Evolutionary conservation across 2,113 vertebrate species (phyloP).

Genomic region (Hippolais icterina): DNA sequence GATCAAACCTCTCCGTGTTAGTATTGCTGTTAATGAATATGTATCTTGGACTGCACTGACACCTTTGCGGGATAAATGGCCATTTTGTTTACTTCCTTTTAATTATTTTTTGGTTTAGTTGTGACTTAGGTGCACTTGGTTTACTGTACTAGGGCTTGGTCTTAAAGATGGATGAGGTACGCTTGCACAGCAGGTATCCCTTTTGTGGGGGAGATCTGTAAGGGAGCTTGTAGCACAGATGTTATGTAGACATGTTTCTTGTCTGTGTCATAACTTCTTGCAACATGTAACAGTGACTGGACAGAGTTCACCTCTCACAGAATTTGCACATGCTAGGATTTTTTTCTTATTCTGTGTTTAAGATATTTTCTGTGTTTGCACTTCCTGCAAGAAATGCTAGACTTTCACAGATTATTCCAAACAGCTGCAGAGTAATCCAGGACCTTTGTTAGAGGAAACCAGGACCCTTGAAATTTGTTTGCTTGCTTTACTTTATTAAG

Average conservation of each 20-base stretch:
- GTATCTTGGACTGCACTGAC: not conserved
- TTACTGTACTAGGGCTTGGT: not conserved
- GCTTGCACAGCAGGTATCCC: not conserved
- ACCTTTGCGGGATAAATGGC: not conserved
- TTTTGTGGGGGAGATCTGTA: not conserved
- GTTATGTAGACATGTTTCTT: not conserved
- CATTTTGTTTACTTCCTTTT: not conserved
- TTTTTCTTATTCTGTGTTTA: not conserved
- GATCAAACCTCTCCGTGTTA: not conserved
- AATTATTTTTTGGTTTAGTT: not conserved
- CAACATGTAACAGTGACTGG: not conserved
- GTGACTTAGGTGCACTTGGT: not conserved
- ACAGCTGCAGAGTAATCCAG: not conserved
- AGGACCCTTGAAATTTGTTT: not conserved
- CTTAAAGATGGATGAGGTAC: not conserved
- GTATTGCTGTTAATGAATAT: not conserved
- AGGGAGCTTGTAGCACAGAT: not conserved
- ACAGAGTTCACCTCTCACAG: conserved; percentile 13
- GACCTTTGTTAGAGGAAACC: not conserved
- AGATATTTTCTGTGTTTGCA: not conserved
- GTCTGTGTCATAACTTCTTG: not conserved
- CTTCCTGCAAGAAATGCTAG: not conserved
- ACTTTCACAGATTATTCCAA: not conserved
- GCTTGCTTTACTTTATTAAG: not conserved
- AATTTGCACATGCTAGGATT: conserved; percentile 13